A percentile compares a stretch with the other conserved stretches of the same genome.
phyloP scores from a whole-genome alignment of 2,797 vertebrate genomes.

The Syndactyla subalaris region DNA sequence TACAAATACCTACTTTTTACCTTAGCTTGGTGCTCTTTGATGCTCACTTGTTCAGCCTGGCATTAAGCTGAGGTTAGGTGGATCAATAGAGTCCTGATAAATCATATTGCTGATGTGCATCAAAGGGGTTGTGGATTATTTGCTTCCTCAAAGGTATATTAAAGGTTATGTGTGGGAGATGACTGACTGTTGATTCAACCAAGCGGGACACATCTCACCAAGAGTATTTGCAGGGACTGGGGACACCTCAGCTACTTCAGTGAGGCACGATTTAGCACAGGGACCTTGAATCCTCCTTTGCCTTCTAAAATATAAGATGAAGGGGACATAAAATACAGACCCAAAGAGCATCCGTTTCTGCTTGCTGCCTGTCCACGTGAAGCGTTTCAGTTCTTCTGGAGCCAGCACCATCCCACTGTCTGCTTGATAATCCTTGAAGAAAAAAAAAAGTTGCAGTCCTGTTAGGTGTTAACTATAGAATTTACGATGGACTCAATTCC shows the following conservation, averaged over 20 bases:
- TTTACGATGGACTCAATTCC: not conserved
- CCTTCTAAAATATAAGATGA: not conserved
- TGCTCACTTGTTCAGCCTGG: not conserved
- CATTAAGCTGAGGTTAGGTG: not conserved
- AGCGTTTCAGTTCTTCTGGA: slow-evolving; percentile 84
- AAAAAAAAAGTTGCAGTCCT: not conserved
- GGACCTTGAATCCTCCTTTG: not conserved
- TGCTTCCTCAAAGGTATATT: not conserved
- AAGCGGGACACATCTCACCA: not conserved
- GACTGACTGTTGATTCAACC: not conserved
- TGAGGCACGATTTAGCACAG: not conserved
- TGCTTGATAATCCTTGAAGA: slow-evolving; percentile 83
- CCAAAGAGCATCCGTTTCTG: slow-evolving; percentile 68
- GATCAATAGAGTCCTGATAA: not conserved
- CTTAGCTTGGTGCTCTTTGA: not conserved
- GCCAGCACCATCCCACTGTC: slow-evolving; percentile 87
- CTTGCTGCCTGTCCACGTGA: slow-evolving; percentile 81
- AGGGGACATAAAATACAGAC: slow-evolving; percentile 69
- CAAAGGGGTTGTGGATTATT: fast-evolving
- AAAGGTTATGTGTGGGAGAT: not conserved
- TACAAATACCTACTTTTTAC: not conserved
- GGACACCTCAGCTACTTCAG: not conserved
- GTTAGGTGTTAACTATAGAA: not conserved
- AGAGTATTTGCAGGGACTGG: not conserved
- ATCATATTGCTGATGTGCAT: not conserved